Conservation (phyloP, 2,113 vertebrate genomes). For the Paramisgurnus dabryanus region DNA sequence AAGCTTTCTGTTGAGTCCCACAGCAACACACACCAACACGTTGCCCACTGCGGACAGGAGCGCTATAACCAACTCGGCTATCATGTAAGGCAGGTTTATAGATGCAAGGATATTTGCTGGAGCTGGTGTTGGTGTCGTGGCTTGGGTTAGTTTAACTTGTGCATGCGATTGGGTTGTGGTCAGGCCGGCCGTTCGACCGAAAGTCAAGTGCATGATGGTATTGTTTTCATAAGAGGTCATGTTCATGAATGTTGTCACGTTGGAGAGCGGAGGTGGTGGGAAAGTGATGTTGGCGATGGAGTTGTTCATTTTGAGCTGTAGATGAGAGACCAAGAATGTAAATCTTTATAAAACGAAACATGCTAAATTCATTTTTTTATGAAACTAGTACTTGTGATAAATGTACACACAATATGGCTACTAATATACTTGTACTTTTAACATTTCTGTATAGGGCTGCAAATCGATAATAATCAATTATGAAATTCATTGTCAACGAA, state of each 20-base stretch:
- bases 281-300: conserved; percentile 15
- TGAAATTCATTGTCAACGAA: too few relatives aligned
- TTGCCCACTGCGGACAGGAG: conserved; percentile 70
- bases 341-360: background rate
- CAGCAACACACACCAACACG: conserved; percentile 71
- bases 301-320: conserved; percentile 40
- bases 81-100: conserved; percentile 69
- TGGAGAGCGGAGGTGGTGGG: background rate
- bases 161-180: background rate
- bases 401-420: too few relatives aligned
- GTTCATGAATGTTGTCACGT: conserved; percentile 22
- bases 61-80: conserved; percentile 73
- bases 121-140: background rate
- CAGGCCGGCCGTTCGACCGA: background rate
- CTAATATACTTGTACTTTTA: too few relatives aligned
- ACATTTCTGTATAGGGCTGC: too few relatives aligned
- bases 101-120: conserved; percentile 28
- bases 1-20: conserved; percentile 71
- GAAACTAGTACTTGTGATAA: too few relatives aligned
- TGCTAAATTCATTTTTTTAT: too few relatives aligned
- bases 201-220: conserved; percentile 4
- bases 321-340: background rate
- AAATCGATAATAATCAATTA: too few relatives aligned
- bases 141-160: conserved; percentile 16
- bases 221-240: conserved; percentile 3